Evolutionary conservation across 2,888 invertebrate genomes (phyloP).

Genomic region (Scaptomyza tumidula): DNA sequence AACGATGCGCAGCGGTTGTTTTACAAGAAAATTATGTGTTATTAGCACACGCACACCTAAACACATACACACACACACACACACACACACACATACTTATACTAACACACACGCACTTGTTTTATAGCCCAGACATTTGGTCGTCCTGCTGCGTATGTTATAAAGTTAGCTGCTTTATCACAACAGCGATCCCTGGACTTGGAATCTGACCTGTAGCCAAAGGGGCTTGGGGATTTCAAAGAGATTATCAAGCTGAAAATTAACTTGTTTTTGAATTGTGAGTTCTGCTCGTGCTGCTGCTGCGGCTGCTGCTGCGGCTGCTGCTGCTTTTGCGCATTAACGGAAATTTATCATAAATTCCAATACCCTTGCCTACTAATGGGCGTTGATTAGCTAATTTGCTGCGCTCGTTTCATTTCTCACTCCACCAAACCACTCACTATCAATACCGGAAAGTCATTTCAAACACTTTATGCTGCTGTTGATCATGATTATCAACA

Average conservation of each 20-base stretch:
- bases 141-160: slow-evolving; percentile 74
- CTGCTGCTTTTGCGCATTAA: slow-evolving; percentile 54
- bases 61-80: slow-evolving; percentile 6
- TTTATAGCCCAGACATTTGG: slow-evolving; percentile 58
- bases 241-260: slow-evolving; percentile 50
- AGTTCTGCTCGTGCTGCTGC: slow-evolving; percentile 64
- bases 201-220: slow-evolving; percentile 12
- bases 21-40: slow-evolving; percentile 80
- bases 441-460: slow-evolving; percentile 63
- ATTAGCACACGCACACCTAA: slow-evolving; percentile 64
- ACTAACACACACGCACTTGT: slow-evolving; percentile 54
- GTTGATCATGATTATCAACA: slow-evolving; percentile 39
- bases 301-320: slow-evolving; percentile 19
- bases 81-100: slow-evolving; percentile 11
- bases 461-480: slow-evolving; percentile 64
- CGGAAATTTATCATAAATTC: slow-evolving; percentile 80
- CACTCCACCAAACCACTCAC: slow-evolving; percentile 34
- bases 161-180: slow-evolving; percentile 79
- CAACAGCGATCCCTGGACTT: slow-evolving; percentile 25
- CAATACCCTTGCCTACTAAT: slow-evolving; percentile 76
- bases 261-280: slow-evolving; percentile 79
- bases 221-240: neutral
- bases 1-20: slow-evolving; percentile 81
- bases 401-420: slow-evolving; percentile 77
- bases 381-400: slow-evolving; percentile 81